phyloP scores from a whole-genome alignment of 53 echinoderm and acorn worm species.

The Luidia sarsii region DNA sequence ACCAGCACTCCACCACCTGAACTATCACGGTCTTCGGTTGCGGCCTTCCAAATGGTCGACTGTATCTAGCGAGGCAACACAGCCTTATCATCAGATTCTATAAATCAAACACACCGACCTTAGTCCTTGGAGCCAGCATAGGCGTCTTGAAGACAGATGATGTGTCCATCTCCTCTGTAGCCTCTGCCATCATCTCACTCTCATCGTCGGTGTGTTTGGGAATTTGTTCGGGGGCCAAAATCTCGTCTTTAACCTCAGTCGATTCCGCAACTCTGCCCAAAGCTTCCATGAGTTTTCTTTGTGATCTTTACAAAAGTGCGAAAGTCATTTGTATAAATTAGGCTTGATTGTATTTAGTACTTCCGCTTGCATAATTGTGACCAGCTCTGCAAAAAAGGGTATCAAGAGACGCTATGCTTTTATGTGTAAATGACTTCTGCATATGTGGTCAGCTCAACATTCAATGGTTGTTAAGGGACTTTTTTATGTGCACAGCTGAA shows the following conservation, averaged over 20 bases:
- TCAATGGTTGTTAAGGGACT: too few species aligned
- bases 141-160: conserved; percentile 64
- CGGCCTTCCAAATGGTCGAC: too few species aligned
- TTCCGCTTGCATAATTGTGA: not conserved
- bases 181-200: conserved; percentile 9
- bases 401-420: too few species aligned
- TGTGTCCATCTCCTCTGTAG: conserved; percentile 1
- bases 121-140: conserved; percentile 79
- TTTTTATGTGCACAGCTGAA: too few species aligned
- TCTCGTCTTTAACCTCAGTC: conserved; percentile 32
- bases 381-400: too few species aligned
- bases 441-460: too few species aligned
- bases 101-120: too few species aligned
- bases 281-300: conserved; percentile 74
- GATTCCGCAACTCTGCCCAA: conserved; percentile 80
- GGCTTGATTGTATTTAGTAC: not conserved
- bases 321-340: not conserved
- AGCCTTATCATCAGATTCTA: too few species aligned
- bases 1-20: too few species aligned
- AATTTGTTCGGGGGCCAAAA: conserved; percentile 33
- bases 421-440: too few species aligned
- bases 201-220: conserved; percentile 24
- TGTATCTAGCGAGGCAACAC: too few species aligned
- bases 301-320: conserved; percentile 64
- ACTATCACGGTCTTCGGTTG: too few species aligned